Evolutionary conservation across 1,140 invertebrate genomes (phyloP), one percentile per base, ranked within the genome.

Genomic region (Heliothis virescens): DNA sequence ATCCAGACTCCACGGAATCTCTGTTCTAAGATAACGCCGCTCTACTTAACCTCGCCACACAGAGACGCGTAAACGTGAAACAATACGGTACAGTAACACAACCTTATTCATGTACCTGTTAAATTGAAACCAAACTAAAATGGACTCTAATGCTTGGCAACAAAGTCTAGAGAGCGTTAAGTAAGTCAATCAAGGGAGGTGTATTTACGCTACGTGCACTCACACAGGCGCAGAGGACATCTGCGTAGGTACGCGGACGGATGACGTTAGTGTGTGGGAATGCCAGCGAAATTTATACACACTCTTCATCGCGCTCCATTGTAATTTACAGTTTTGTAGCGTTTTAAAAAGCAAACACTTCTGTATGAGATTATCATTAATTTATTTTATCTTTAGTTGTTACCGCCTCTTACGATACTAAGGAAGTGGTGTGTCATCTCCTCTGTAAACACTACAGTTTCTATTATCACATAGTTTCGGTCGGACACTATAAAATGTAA

Each of bases 41-140:
- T 94, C 93, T 93, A 94, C 93, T 94, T 94, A 94, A 94, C 93
- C 91, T 93, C 90, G 89, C 82, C 92, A 93, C 91, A 94, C 90
- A 94, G 87, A 94, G 87, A 89, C 89, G 90, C 91, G 89, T 93
- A 93, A 94, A 94, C 92, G 93, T 92, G 92, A 92, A 93, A 94
- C 93, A 94, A 94, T 94, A 94, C 93, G 92, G 92, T 93, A 94
- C 90, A 92, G 87, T 84, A 82, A 88, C 81, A 90, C 92, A 88
- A 91, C 82, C 85, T 89, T 92, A 90, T 81, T 67, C 74, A 79
- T 86, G 79, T 85, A 82, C 79, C 71, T 80, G 75, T 65, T 65
- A 79, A 82, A 82, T 63, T 26, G 48, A 74, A 21, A 76, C 4
- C 60, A 79, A 73, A 57, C 79, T 16, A 87, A 76, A 73, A 80